Conservation (phyloP, 2,113 vertebrate species). For the Daphoenositta chrysoptera region DNA sequence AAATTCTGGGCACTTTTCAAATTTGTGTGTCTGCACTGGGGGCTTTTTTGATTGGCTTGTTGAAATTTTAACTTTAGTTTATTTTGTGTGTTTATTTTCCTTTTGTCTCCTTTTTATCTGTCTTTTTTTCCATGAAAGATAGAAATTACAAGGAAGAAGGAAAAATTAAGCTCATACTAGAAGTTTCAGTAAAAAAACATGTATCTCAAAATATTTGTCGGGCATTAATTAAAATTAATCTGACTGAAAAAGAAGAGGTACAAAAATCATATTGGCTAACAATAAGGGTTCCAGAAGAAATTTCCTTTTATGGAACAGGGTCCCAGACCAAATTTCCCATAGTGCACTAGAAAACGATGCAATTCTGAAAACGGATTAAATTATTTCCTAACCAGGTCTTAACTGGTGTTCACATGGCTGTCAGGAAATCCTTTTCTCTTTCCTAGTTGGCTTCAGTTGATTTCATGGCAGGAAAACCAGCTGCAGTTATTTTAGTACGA, state of each 20-base stretch:
- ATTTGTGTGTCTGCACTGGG: not conserved
- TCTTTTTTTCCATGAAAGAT: not conserved
- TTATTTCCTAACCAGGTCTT: not conserved
- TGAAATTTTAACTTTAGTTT: not conserved
- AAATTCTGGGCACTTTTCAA: not conserved
- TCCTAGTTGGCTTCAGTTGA: not conserved
- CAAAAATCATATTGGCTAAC: not conserved
- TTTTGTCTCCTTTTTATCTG: too few relatives aligned
- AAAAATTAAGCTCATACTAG: not conserved
- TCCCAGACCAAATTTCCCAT: not conserved
- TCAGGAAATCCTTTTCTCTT: not conserved
- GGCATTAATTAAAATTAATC: not conserved
- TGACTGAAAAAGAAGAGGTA: not conserved
- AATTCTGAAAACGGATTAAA: not conserved
- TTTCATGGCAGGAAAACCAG: not conserved
- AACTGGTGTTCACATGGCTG: not conserved
- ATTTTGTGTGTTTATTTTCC: not conserved
- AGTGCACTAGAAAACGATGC: not conserved
- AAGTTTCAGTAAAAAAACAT: not conserved
- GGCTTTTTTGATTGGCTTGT: rapidly evolving
- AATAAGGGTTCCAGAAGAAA: not conserved
- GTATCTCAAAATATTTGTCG: not conserved
- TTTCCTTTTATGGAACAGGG: not conserved
- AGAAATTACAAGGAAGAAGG: not conserved
- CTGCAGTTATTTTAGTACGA: not conserved